These are phyloP conservation scores for Rhyacophila evoluta DNA, from an alignment of 2,888 invertebrate species.

Conservation along the genomic window DNA sequence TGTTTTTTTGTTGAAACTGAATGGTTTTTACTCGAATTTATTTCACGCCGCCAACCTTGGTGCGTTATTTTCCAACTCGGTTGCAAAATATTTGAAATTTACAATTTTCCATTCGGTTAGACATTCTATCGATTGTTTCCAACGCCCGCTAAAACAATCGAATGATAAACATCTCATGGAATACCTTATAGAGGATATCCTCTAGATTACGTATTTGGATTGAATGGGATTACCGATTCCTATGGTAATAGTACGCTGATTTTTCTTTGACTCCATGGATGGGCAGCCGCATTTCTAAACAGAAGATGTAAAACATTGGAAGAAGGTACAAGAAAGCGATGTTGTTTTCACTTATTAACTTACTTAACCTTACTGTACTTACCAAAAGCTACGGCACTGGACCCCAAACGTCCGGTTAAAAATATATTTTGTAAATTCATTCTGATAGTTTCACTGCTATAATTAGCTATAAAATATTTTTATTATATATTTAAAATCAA, in stretches of 20 bases:
- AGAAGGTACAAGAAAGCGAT: too few relatives aligned
- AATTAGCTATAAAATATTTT: too few relatives aligned
- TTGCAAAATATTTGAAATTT: conserved; percentile 39
- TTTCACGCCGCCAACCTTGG: conserved; percentile 28
- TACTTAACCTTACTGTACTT: background rate
- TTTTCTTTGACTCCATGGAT: background rate
- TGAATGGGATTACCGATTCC: background rate
- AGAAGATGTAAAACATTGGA: background rate
- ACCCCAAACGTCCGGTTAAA: background rate
- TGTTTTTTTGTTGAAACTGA: conserved; percentile 25
- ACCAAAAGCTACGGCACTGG: conserved; percentile 22
- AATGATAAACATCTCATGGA: conserved; percentile 25
- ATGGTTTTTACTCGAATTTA: background rate
- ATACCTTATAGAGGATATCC: conserved; percentile 16
- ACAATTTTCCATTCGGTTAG: conserved; percentile 38
- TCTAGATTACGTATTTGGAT: background rate
- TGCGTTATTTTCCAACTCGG: conserved; percentile 13
- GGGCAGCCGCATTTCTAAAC: background rate
- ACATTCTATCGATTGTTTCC: conserved; percentile 33
- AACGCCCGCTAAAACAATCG: conserved; percentile 26
- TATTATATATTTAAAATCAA: too few relatives aligned
- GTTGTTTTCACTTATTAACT: background rate
- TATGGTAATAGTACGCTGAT: background rate
- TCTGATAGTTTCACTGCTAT: too few relatives aligned
- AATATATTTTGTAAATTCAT: too few relatives aligned